Evolutionary conservation across 2,888 invertebrate species (phyloP), one percentile per base, ranked within the genome.

Genomic region (Achlya flavicornis): DNA sequence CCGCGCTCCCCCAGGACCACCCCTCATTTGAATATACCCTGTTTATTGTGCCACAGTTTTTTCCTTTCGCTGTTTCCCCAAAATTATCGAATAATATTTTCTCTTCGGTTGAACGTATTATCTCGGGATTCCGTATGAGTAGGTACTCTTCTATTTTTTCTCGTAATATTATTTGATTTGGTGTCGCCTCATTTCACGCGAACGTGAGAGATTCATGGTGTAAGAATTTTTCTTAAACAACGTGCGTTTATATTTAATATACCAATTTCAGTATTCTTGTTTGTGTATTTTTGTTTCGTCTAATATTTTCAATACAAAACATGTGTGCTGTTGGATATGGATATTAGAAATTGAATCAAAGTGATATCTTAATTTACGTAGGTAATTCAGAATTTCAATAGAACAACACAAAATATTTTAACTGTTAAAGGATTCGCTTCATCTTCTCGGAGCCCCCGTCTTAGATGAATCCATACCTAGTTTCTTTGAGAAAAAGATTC

Each of bases 11-110:
- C 71, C 66, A 74, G 82, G 80, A 83, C 76, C 78, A 74, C 75
- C 76, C 76, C 84, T 91, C 89, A 92, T 92, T 92, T 92, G 92
- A 92, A 92, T 92, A 91, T 86, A 77, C 86, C 88, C 89, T 89
- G 90, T 90, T 88, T 91, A 91, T 90, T 91, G 89, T 87, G 83
- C 83, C 83, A 84, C 84, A 80, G 80, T 83, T 81, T 83, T 81
- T 78, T 53, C 53, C 73, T 77, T 73, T 75, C 79, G 77, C 79
- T 80, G 80, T 84, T 84, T 86, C 79, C 78, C 65, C 78, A 77
- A 86, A 88, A 89, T 89, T 89, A 89, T 89, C 88, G 84, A 87
- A 89, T 88, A 88, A 88, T 88, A 87, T 88, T 89, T 83, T 85
- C 81, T 80, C 79, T 78, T 77, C 84, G 83, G 84, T 86, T 84